phyloP scores from a whole-genome alignment of 2,888 invertebrate species.

The Nemurella pictetii region DNA sequence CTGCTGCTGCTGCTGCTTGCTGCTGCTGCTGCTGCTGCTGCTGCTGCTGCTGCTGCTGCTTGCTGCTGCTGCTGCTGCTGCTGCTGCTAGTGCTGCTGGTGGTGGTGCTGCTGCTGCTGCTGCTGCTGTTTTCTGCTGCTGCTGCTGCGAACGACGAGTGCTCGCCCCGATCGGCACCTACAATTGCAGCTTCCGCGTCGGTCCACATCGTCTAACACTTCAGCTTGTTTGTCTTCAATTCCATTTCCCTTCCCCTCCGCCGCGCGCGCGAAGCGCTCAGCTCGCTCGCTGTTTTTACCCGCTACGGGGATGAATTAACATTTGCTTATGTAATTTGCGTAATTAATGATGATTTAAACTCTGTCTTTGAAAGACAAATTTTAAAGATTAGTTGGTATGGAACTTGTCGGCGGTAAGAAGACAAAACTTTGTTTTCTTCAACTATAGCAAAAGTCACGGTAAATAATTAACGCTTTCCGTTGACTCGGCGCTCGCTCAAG shows the following conservation, averaged over 20 bases:
- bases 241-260: conserved; percentile 1
- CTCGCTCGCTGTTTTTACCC: neutral
- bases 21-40: too few relatives aligned
- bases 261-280: neutral
- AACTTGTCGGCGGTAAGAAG: neutral
- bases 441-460: neutral
- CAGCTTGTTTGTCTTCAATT: conserved; percentile 25
- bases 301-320: conserved; percentile 20
- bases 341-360: conserved; percentile 26
- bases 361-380: neutral
- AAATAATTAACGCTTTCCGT: neutral
- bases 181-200: too few relatives aligned
- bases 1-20: too few relatives aligned
- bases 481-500: neutral
- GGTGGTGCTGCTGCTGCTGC: too few relatives aligned
- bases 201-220: too few relatives aligned
- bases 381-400: conserved; percentile 2
- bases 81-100: too few relatives aligned
- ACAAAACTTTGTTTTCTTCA: neutral
- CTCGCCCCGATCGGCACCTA: too few relatives aligned
- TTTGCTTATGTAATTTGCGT: conserved; percentile 15
- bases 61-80: too few relatives aligned
- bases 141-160: too few relatives aligned
- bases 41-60: too few relatives aligned
- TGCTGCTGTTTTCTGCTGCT: too few relatives aligned